A percentile compares a stretch with the other conserved stretches of the same genome.
phyloP scores from a whole-genome alignment of 2,797 vertebrate genomes.

The Pampus argenteus region DNA sequence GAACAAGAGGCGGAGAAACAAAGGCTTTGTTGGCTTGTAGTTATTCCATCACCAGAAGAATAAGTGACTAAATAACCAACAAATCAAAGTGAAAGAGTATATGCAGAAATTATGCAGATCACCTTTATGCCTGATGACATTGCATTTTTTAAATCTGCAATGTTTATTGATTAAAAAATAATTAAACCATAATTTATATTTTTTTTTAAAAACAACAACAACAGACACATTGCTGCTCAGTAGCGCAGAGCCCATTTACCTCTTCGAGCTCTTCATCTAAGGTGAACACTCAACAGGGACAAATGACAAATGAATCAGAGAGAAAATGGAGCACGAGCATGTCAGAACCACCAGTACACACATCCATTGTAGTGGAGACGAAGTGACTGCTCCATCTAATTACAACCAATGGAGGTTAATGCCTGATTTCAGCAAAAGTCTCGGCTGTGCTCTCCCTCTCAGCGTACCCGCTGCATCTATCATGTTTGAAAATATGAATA shows the following conservation, averaged over 20 bases:
- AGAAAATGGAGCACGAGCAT: slow-evolving; percentile 51
- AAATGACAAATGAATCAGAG: slow-evolving; percentile 57
- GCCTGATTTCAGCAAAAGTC: slow-evolving; percentile 55
- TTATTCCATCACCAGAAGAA: slow-evolving; percentile 5
- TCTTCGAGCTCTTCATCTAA: slow-evolving; percentile 45
- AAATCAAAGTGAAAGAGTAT: slow-evolving; percentile 20
- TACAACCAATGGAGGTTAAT: slow-evolving; percentile 75
- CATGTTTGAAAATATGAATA: slow-evolving; percentile 64
- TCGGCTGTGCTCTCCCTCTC: slow-evolving; percentile 24
- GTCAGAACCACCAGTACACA: slow-evolving; percentile 36
- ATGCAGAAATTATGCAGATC: slow-evolving; percentile 6
- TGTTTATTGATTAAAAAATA: slow-evolving; percentile 9
- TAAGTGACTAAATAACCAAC: neutral
- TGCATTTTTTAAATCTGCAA: neutral
- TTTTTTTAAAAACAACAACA: too few relatives aligned
- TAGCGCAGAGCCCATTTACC: slow-evolving; percentile 30
- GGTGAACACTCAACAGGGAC: slow-evolving; percentile 24
- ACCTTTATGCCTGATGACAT: slow-evolving; percentile 1
- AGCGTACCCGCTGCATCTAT: slow-evolving; percentile 44
- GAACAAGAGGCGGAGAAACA: neutral
- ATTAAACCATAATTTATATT: slow-evolving; percentile 22
- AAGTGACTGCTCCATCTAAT: slow-evolving; percentile 74
- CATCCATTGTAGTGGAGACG: slow-evolving; percentile 61
- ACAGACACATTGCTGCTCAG: too few relatives aligned
- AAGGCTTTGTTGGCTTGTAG: neutral